phyloP scores from a whole-genome alignment of 1,140 invertebrate species.

The Agrilus planipennis region DNA sequence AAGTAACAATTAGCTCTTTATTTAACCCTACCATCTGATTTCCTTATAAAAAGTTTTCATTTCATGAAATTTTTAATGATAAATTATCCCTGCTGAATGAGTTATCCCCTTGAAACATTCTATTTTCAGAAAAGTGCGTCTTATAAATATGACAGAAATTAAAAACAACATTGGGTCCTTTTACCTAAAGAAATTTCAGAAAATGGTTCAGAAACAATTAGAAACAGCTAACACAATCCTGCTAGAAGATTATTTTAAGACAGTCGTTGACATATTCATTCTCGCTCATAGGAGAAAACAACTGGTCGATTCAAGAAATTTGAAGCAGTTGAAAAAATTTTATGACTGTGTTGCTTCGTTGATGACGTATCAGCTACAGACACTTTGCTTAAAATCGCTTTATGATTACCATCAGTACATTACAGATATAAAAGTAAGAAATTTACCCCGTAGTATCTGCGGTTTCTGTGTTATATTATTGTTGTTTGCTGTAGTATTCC shows the following conservation, averaged over 20 bases:
- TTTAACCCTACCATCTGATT: too few species aligned
- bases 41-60: too few species aligned
- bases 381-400: slow-evolving; percentile 66
- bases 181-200: slow-evolving; percentile 47
- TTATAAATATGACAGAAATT: slow-evolving; percentile 41
- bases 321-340: slow-evolving; percentile 56
- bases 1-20: too few species aligned
- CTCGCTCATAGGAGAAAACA: slow-evolving; percentile 62
- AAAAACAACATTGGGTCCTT: slow-evolving; percentile 41
- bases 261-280: slow-evolving; percentile 48
- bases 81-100: too few species aligned
- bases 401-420: slow-evolving; percentile 67
- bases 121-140: slow-evolving; percentile 29
- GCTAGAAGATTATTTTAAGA: slow-evolving; percentile 47
- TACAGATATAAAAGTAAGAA: slow-evolving; percentile 61
- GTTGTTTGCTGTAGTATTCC: too few species aligned
- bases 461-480: too few species aligned
- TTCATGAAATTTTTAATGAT: too few species aligned
- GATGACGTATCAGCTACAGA: slow-evolving; percentile 77
- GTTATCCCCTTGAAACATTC: too few species aligned
- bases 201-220: slow-evolving; percentile 44
- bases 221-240: slow-evolving; percentile 41
- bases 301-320: slow-evolving; percentile 55
- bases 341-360: slow-evolving; percentile 76
- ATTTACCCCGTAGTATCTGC: too few species aligned